Conservation (phyloP, 2,888 invertebrate genomes). For the Chrysotoxum bicinctum region DNA sequence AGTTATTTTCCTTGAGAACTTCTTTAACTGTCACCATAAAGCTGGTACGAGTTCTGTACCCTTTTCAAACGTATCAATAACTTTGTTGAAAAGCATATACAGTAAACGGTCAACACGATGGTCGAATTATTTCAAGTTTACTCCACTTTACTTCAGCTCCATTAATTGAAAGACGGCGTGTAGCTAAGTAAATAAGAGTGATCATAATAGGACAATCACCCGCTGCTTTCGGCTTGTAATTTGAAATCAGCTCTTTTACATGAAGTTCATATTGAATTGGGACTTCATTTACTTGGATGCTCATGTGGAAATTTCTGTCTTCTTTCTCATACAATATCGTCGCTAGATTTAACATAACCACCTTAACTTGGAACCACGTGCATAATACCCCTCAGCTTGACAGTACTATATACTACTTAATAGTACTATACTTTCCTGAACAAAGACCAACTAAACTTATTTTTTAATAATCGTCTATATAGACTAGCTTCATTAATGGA, state of each 20-base stretch:
- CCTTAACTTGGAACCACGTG: not conserved
- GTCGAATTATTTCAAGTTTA: no score
- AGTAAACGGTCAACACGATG: no score
- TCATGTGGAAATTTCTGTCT: not conserved
- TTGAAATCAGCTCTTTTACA: not conserved
- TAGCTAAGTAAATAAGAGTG: no score
- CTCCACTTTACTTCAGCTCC: no score
- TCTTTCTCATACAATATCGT: not conserved
- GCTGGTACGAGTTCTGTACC: no score
- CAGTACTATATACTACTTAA: conserved; percentile 5
- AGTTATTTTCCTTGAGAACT: no score
- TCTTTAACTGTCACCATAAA: no score
- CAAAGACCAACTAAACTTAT: conserved; percentile 1
- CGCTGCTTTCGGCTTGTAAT: not conserved
- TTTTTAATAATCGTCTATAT: not conserved
- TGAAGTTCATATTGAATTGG: conserved; percentile 4
- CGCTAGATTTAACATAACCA: not conserved
- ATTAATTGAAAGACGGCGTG: no score
- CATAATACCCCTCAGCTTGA: not conserved
- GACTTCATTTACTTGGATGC: not conserved
- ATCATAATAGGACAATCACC: no score
- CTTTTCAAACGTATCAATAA: no score
- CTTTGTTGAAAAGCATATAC: no score
- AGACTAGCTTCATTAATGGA: not conserved
- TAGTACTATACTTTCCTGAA: not conserved